Conservation (phyloP, 1,140 invertebrate genomes). For the Papilio polyxenes region DNA sequence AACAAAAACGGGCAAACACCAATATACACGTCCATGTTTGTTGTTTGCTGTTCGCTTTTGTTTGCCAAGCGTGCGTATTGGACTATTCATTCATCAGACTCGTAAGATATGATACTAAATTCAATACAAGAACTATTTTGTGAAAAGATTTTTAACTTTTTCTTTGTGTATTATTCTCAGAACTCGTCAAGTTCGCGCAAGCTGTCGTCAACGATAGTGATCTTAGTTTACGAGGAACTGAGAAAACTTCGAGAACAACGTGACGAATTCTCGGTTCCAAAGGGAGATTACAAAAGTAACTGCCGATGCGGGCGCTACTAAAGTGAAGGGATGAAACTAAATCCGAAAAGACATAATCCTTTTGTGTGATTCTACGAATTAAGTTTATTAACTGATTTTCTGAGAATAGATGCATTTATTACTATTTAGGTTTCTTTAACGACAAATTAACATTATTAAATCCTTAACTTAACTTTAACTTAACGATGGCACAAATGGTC, state of each 20-base stretch:
- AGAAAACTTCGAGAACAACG: conserved; percentile 27
- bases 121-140: not conserved
- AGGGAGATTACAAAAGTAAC: conserved; percentile 13
- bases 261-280: conserved; percentile 21
- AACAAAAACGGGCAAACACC: too few species aligned
- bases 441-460: too few species aligned
- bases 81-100: too few species aligned
- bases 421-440: not conserved
- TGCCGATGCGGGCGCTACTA: conserved; percentile 10
- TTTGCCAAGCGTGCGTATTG: too few species aligned
- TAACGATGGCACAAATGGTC: too few species aligned
- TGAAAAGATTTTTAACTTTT: not conserved
- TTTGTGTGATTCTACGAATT: conserved; percentile 9
- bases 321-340: conserved; percentile 11
- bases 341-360: not conserved
- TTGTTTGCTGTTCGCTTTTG: too few species aligned
- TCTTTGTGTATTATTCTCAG: not conserved
- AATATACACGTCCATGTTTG: too few species aligned
- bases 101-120: too few species aligned
- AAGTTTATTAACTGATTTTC: not conserved
- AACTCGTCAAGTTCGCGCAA: not conserved
- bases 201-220: conserved; percentile 25
- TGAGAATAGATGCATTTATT: not conserved
- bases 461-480: too few species aligned
- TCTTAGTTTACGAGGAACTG: conserved; percentile 19